Conservation (phyloP, 2,797 vertebrate species). For the Parauchenoglanis ngamensis region DNA sequence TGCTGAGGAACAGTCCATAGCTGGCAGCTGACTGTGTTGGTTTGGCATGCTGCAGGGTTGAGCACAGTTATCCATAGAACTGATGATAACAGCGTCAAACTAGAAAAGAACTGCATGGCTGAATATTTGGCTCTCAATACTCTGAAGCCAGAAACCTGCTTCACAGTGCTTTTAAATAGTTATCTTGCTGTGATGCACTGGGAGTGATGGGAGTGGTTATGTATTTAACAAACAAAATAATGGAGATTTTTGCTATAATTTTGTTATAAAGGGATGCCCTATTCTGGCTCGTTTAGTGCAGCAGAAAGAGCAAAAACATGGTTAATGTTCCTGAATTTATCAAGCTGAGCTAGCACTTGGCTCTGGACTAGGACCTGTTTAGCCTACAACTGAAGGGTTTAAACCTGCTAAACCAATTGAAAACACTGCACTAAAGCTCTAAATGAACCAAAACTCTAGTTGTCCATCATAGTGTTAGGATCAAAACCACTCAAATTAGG, state of each 20-base stretch:
- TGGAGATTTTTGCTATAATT: neutral
- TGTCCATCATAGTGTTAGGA: too few species aligned
- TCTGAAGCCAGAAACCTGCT: neutral
- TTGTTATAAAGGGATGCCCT: neutral
- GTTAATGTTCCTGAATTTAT: neutral
- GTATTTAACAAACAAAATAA: neutral
- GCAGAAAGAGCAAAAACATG: neutral
- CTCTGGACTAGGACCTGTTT: neutral
- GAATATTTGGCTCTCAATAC: neutral
- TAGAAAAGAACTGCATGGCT: constrained; percentile 34
- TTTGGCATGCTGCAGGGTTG: neutral
- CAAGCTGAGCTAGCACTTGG: neutral
- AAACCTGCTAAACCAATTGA: too few species aligned
- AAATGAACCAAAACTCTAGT: too few species aligned
- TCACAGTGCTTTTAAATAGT: constrained; percentile 22
- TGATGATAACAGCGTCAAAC: constrained; percentile 8
- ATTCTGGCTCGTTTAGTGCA: neutral
- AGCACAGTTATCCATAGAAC: constrained; percentile 22
- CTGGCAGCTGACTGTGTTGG: constrained; percentile 28
- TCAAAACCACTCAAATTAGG: too few species aligned
- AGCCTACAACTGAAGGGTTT: neutral
- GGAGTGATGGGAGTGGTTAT: constrained; percentile 18
- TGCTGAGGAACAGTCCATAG: constrained; percentile 34
- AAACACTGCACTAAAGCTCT: too few species aligned
- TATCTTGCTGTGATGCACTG: neutral